phyloP scores from a whole-genome alignment of 2,113 vertebrate genomes.

The Crotalus viridis region DNA sequence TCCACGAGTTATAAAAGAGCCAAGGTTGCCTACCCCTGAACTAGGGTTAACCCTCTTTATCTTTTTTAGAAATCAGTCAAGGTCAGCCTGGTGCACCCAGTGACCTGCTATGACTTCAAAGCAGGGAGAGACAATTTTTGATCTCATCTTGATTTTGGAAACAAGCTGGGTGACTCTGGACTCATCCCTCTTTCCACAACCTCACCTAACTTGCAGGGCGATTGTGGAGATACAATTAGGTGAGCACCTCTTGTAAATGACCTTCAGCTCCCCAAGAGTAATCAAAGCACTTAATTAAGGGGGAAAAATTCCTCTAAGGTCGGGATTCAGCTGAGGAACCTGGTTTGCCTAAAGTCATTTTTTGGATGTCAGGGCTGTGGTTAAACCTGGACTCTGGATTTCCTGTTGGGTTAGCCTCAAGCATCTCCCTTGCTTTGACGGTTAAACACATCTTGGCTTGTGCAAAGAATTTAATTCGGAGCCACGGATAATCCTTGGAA shows the following conservation, averaged over 20 bases:
- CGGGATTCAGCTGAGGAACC: neutral
- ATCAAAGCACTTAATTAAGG: neutral
- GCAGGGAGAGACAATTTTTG: neutral
- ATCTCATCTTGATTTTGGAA: neutral
- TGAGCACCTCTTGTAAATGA: neutral
- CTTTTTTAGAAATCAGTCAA: neutral
- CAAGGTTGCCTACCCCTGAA: neutral
- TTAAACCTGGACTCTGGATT: neutral
- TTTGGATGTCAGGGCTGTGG: neutral
- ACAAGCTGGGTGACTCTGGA: neutral
- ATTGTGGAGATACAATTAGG: neutral
- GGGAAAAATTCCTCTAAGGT: neutral
- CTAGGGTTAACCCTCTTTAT: neutral
- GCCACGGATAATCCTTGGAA: slow-evolving; percentile 32
- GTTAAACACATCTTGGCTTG: neutral
- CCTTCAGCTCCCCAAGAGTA: neutral
- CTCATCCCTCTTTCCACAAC: neutral
- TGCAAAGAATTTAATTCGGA: slow-evolving; percentile 4
- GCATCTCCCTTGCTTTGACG: neutral
- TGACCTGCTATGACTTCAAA: neutral
- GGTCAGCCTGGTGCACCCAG: neutral
- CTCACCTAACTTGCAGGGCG: neutral
- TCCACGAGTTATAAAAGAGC: too few species aligned
- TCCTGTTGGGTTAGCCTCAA: neutral
- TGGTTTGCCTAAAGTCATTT: neutral